Percentiles rank a stretch among this genome's conserved stretches.
phyloP scores from a whole-genome alignment of 2,797 vertebrate genomes.

The Gymnothorax javanicus region DNA sequence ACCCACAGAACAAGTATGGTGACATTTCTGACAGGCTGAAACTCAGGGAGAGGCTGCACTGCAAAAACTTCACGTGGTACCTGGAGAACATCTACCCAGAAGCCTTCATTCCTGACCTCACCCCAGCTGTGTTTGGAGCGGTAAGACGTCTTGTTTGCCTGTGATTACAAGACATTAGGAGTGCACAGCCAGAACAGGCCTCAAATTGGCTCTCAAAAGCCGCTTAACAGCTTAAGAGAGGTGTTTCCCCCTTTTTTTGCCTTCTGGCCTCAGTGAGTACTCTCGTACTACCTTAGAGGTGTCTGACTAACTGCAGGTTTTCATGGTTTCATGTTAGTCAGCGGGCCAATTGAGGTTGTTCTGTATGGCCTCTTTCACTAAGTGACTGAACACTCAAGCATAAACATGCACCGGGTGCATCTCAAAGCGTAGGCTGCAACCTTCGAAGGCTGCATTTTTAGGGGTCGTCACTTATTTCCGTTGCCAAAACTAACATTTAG shows the following conservation, averaged over 20 bases:
- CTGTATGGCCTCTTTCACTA: too few species aligned
- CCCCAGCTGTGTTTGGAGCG: constrained; percentile 69
- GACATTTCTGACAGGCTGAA: constrained; percentile 75
- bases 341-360: too few species aligned
- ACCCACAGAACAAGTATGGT: constrained; percentile 76
- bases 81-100: constrained; percentile 81
- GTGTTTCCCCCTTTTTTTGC: background rate
- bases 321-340: too few species aligned
- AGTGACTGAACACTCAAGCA: too few species aligned
- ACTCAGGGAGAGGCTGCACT: constrained; percentile 75
- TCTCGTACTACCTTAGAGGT: too few species aligned
- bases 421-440: too few species aligned
- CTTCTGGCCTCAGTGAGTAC: background rate
- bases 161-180: background rate
- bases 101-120: constrained; percentile 79
- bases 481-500: too few species aligned
- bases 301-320: too few species aligned
- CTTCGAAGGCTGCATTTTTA: too few species aligned
- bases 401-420: too few species aligned
- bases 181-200: background rate
- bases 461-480: too few species aligned
- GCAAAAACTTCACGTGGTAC: constrained; percentile 84
- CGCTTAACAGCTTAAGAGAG: background rate
- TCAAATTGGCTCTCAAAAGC: background rate
- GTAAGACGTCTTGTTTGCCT: constrained; percentile 59